Evolutionary conservation across 2,113 vertebrate genomes (phyloP).

Genomic region (Cryptotis parvus): DNA sequence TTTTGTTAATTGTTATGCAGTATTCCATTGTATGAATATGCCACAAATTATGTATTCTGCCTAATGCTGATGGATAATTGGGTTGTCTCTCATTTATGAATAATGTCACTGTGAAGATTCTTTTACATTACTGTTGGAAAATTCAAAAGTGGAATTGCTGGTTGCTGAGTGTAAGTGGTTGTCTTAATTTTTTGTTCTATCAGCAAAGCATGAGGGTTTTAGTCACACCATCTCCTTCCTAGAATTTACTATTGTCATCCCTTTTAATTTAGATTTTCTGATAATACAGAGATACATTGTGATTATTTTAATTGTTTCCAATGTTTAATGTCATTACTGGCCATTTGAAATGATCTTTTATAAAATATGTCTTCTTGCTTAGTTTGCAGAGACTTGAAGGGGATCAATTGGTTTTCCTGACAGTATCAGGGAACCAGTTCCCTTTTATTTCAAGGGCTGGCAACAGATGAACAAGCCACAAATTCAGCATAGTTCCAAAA

Average conservation of each 20-base stretch:
- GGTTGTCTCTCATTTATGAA: background rate
- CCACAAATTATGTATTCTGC: background rate
- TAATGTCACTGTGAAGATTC: background rate
- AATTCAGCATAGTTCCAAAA: no score
- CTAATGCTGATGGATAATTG: background rate
- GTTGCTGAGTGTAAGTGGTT: background rate
- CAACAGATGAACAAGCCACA: no score
- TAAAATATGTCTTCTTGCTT: background rate
- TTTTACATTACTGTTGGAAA: background rate
- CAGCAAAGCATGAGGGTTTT: background rate
- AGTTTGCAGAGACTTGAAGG: no score
- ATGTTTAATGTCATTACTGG: background rate
- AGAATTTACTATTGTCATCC: background rate
- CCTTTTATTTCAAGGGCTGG: no score
- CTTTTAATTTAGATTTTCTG: background rate
- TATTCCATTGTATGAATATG: background rate
- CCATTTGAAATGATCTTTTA: background rate
- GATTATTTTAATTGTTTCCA: background rate
- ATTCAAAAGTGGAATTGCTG: background rate
- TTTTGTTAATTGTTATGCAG: background rate
- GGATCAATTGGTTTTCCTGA: no score
- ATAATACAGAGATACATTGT: background rate
- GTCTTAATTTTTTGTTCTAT: background rate
- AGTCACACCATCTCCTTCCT: background rate
- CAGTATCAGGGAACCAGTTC: no score